These are phyloP conservation scores for Platycheirus albimanus DNA, from an alignment of 2,888 invertebrate species.

Conservation along the genomic window DNA sequence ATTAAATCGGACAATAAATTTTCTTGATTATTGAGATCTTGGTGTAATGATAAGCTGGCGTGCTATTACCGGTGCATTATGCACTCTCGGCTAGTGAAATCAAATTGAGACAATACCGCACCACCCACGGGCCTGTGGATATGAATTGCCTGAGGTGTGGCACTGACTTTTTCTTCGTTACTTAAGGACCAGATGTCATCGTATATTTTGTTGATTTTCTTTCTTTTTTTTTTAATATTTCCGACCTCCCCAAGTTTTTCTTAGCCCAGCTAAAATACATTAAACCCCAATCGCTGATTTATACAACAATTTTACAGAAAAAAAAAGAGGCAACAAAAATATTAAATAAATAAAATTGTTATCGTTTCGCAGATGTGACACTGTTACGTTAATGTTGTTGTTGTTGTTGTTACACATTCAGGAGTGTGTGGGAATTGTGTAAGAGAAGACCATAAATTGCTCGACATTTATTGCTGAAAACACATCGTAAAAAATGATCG, in stretches of 20 bases:
- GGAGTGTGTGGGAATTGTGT: background rate
- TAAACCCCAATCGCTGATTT: constrained; percentile 69
- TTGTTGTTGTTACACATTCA: constrained; percentile 27
- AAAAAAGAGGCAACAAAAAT: constrained; percentile 22
- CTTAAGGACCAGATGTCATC: constrained; percentile 52
- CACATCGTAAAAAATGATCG: constrained; percentile 74
- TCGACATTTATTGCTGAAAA: constrained; percentile 67
- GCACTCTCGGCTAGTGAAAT: constrained; percentile 22
- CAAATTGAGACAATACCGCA: too few species aligned
- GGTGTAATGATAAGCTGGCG: constrained; percentile 38
- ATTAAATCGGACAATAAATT: constrained; percentile 53
- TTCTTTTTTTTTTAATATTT: background rate
- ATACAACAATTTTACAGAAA: constrained; percentile 47
- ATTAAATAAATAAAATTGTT: constrained; percentile 68
- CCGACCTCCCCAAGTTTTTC: constrained; percentile 20
- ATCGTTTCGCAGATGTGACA: constrained; percentile 63
- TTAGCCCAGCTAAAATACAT: constrained; percentile 35
- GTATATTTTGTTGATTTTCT: constrained; percentile 3
- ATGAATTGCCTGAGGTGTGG: constrained; percentile 10
- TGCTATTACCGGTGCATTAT: constrained; percentile 52
- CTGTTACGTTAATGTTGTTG: constrained; percentile 37
- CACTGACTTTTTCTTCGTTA: constrained; percentile 7
- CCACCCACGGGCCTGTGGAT: background rate
- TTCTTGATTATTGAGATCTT: constrained; percentile 47
- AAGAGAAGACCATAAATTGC: constrained; percentile 60